phyloP scores from a whole-genome alignment of 2,888 invertebrate species.

The Amphipyra tragopoginis region DNA sequence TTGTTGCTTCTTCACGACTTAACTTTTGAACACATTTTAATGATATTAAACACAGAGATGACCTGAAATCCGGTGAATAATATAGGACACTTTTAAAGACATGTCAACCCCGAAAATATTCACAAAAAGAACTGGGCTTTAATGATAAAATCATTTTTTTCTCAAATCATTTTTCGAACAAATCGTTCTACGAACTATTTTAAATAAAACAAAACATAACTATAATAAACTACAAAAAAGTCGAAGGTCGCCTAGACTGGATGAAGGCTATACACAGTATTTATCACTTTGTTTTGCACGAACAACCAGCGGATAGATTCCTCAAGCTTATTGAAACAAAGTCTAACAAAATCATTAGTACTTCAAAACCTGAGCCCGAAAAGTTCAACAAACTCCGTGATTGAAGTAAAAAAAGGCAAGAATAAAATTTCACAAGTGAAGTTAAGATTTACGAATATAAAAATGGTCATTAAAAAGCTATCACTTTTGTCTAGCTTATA shows the following conservation, averaged over 20 bases:
- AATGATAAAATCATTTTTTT: too few species aligned
- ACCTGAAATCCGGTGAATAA: too few species aligned
- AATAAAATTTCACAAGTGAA: constrained; percentile 32
- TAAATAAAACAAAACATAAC: constrained; percentile 18
- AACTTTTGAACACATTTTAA: too few species aligned
- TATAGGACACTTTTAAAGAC: too few species aligned
- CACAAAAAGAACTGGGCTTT: too few species aligned
- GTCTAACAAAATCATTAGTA: constrained; percentile 21
- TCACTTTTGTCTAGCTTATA: constrained; percentile 55
- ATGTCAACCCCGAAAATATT: too few species aligned
- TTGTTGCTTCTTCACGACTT: too few species aligned
- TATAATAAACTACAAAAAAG: constrained; percentile 7
- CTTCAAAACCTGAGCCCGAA: constrained; percentile 20
- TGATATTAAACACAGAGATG: too few species aligned
- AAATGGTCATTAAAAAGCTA: constrained; percentile 60
- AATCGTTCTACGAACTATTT: constrained; percentile 5
- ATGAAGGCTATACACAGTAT: constrained; percentile 20
- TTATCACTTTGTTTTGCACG: constrained; percentile 43
- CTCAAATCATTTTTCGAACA: neutral
- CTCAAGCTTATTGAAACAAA: constrained; percentile 18
- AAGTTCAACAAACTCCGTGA: constrained; percentile 20
- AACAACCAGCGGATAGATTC: constrained; percentile 25
- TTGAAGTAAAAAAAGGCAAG: constrained; percentile 36
- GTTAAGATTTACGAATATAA: constrained; percentile 45
- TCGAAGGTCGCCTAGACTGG: constrained; percentile 12